A percentile compares a stretch with the other conserved stretches of the same genome.
These are phyloP conservation scores for Drosophila neoperkinsi DNA, from an alignment of 2,888 invertebrate species.

Conservation along the genomic window DNA sequence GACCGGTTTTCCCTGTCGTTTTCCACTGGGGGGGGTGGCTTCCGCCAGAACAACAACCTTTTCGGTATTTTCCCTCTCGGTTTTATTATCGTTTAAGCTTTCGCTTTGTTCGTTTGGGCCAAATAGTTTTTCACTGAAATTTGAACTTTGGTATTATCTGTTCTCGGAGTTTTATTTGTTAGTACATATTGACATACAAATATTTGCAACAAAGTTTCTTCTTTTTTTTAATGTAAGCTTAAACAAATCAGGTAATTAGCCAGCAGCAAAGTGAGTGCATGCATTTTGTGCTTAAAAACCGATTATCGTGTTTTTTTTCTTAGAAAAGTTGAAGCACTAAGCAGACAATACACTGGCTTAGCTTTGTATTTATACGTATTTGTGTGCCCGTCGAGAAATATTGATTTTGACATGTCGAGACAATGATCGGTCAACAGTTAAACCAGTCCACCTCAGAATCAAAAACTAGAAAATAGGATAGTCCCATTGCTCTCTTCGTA, in stretches of 20 bases:
- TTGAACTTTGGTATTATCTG: conserved; percentile 26
- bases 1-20: conserved; percentile 67
- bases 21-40: conserved; percentile 18
- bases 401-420: background rate
- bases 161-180: conserved; percentile 19
- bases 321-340: conserved; percentile 16
- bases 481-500: too few species aligned
- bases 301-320: conserved; percentile 13
- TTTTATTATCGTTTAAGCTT: conserved; percentile 4
- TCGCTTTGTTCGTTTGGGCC: conserved; percentile 14
- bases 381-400: background rate
- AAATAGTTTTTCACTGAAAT: conserved; percentile 31
- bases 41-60: conserved; percentile 1
- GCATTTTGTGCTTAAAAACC: conserved; percentile 35
- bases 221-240: conserved; percentile 33
- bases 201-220: conserved; percentile 56
- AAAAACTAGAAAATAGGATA: too few species aligned
- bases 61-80: conserved; percentile 6
- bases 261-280: conserved; percentile 45
- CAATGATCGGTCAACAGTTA: too few species aligned
- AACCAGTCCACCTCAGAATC: too few species aligned
- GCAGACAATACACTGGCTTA: background rate
- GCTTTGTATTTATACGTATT: background rate
- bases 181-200: conserved; percentile 56
- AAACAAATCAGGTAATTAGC: conserved; percentile 65